Conservation (phyloP, 2,113 vertebrate genomes). For the Rhabdomys dilectus region DNA sequence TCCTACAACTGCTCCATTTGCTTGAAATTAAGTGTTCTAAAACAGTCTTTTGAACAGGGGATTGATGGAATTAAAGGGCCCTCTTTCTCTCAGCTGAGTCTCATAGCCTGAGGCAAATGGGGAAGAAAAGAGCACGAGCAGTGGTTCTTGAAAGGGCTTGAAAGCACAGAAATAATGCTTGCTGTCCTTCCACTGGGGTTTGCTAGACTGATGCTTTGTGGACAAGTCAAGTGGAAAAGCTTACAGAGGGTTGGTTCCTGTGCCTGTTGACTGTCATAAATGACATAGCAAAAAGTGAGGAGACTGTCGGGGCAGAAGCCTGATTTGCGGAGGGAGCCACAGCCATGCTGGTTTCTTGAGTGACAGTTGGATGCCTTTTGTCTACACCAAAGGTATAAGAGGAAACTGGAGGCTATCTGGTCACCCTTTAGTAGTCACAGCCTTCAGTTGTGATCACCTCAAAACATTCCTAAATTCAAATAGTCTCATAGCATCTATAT, state of each 20-base stretch:
- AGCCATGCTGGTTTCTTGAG: neutral
- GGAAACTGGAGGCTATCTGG: neutral
- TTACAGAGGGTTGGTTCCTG: neutral
- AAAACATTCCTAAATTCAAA: neutral
- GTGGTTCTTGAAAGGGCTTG: neutral
- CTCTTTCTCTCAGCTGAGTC: neutral
- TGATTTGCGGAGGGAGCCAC: neutral
- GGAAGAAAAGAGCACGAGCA: neutral
- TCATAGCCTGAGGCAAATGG: neutral
- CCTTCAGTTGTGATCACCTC: neutral
- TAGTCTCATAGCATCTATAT: neutral
- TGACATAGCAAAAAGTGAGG: neutral
- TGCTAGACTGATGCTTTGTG: neutral
- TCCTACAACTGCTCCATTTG: neutral
- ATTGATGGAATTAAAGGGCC: conserved; percentile 8
- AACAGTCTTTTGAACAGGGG: neutral
- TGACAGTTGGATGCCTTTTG: neutral
- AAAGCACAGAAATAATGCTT: neutral
- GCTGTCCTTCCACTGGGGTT: too few relatives aligned
- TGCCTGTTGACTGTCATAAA: neutral
- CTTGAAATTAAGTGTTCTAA: neutral
- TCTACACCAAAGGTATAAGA: neutral
- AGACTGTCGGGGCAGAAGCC: neutral
- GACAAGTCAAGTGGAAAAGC: neutral
- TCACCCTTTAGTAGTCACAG: neutral